Evolutionary conservation across 2,113 vertebrate genomes (phyloP).

Genomic region (Numenius arquata): DNA sequence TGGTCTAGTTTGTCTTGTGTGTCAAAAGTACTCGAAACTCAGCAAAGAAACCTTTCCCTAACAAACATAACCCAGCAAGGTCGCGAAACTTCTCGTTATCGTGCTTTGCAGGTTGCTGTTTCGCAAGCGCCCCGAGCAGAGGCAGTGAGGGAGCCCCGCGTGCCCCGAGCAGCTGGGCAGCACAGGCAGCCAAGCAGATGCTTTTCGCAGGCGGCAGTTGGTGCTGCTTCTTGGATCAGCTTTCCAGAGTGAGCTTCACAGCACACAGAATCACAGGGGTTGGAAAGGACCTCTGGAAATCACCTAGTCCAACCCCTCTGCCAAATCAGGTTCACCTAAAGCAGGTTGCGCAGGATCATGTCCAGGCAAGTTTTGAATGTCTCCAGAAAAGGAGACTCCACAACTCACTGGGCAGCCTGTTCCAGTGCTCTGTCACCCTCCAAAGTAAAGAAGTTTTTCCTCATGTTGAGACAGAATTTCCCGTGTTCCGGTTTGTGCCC

Average conservation of each 20-base stretch:
- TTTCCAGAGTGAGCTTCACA: neutral
- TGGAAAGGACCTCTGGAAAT: neutral
- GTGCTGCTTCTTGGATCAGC: neutral
- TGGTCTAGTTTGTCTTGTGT: neutral
- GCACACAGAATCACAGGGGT: neutral
- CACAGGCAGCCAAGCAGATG: neutral
- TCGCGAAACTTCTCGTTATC: neutral
- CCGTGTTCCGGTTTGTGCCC: neutral
- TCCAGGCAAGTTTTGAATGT: neutral
- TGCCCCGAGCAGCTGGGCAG: neutral
- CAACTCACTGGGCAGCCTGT: neutral
- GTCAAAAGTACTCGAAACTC: neutral
- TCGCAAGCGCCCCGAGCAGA: rapidly evolving
- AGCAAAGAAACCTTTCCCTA: neutral
- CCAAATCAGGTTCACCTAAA: neutral
- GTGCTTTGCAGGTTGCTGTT: neutral
- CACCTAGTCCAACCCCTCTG: neutral
- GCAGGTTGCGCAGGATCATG: neutral
- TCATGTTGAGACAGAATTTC: neutral
- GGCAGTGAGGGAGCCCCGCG: neutral
- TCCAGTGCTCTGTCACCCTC: neutral
- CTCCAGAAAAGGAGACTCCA: neutral
- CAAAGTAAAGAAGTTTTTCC: neutral
- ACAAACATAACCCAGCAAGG: neutral
- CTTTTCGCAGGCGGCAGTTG: neutral